phyloP scores from a whole-genome alignment of 2,888 invertebrate genomes.

The Gortyna flavago region DNA sequence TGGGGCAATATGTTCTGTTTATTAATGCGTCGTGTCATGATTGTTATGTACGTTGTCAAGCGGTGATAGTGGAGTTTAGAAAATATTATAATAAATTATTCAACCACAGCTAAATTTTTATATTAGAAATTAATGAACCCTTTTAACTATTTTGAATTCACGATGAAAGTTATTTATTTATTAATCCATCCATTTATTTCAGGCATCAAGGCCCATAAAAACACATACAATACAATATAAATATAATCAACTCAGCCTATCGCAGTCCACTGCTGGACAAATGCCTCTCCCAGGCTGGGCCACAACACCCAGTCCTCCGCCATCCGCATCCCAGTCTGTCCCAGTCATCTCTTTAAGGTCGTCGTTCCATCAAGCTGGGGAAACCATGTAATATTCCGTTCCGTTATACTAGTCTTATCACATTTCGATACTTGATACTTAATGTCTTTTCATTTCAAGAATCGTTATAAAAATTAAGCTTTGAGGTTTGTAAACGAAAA shows the following conservation, averaged over 20 bases:
- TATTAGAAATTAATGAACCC: neutral
- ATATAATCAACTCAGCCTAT: neutral
- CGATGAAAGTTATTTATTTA: too few species aligned
- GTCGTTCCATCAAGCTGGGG: too few species aligned
- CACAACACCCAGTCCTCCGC: neutral
- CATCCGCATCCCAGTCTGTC: neutral
- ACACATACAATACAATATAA: too few species aligned
- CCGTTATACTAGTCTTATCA: neutral
- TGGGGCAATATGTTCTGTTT: constrained; percentile 76
- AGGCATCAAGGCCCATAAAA: too few species aligned
- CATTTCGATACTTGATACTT: neutral
- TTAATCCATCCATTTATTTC: too few species aligned
- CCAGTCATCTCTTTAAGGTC: neutral
- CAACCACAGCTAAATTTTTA: neutral
- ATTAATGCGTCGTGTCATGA: constrained; percentile 54
- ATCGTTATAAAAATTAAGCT: constrained; percentile 1
- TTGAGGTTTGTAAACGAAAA: constrained; percentile 2
- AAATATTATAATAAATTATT: neutral
- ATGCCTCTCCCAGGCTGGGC: too few species aligned
- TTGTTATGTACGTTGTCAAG: constrained; percentile 37
- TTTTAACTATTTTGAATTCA: neutral
- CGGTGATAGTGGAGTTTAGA: constrained; percentile 17
- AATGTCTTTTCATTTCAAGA: neutral
- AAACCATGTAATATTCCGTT: neutral
- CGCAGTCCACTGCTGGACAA: too few species aligned